Percentiles rank a stretch among this genome's conserved stretches.
phyloP scores from a whole-genome alignment of 2,888 invertebrate genomes.

The Drosophila kuntzei region DNA sequence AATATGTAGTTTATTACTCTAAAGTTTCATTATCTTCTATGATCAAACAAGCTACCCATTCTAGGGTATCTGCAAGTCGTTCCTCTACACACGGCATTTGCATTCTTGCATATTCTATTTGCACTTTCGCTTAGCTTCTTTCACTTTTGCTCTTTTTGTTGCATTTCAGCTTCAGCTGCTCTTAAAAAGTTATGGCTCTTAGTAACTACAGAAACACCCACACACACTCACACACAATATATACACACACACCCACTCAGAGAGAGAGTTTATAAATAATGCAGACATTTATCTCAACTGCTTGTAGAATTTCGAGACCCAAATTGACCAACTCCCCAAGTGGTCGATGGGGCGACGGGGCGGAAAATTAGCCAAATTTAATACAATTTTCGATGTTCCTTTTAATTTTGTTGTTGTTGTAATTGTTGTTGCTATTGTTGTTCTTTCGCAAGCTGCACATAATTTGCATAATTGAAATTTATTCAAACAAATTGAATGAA shows the following conservation, averaged over 20 bases:
- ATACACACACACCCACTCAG: neutral
- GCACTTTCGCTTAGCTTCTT: slow-evolving; percentile 40
- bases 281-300: slow-evolving; percentile 48
- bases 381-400: neutral
- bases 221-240: neutral
- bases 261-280: slow-evolving; percentile 62
- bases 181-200: slow-evolving; percentile 53
- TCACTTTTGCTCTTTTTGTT: slow-evolving; percentile 28
- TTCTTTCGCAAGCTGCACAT: slow-evolving; percentile 4
- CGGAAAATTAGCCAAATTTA: neutral
- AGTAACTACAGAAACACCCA: slow-evolving; percentile 31
- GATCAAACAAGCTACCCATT: neutral
- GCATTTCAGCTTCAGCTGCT: slow-evolving; percentile 40
- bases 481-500: slow-evolving; percentile 68
- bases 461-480: slow-evolving; percentile 74
- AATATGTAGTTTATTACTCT: too few species aligned
- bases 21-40: too few species aligned
- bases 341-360: neutral
- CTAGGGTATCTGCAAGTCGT: slow-evolving; percentile 13
- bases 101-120: slow-evolving; percentile 36
- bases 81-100: neutral
- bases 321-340: slow-evolving; percentile 38
- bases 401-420: slow-evolving; percentile 1
- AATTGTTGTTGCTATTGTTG: slow-evolving; percentile 10
- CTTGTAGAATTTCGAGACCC: slow-evolving; percentile 21